Evolutionary conservation across 2,797 vertebrate genomes (phyloP).

Genomic region (Scarus forsteni): DNA sequence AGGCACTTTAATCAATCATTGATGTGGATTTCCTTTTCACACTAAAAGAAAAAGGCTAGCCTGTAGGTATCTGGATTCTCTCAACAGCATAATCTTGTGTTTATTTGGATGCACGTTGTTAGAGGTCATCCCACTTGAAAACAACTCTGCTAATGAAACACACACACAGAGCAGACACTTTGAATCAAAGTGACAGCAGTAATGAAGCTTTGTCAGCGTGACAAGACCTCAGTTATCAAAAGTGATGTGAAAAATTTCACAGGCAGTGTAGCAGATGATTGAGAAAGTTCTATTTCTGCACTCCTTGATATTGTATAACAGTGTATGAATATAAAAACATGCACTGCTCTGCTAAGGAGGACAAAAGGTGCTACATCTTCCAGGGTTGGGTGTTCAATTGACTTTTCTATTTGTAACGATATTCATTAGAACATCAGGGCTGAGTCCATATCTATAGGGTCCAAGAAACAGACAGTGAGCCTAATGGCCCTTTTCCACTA

Average conservation of each 20-base stretch:
- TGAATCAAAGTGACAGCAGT: slow-evolving; percentile 36
- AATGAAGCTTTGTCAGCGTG: slow-evolving; percentile 29
- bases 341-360: background rate
- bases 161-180: slow-evolving; percentile 3
- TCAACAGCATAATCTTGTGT: background rate
- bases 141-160: slow-evolving; percentile 14
- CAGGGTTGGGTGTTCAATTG: too few relatives aligned
- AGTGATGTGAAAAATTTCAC: slow-evolving; percentile 35
- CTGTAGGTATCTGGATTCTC: slow-evolving; percentile 22
- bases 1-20: slow-evolving; percentile 79
- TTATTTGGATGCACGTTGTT: slow-evolving; percentile 27
- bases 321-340: slow-evolving; percentile 15
- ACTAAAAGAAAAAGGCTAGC: slow-evolving; percentile 34
- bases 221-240: slow-evolving; percentile 27
- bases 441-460: too few relatives aligned
- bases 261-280: slow-evolving; percentile 22
- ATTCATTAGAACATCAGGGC: too few relatives aligned
- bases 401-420: too few relatives aligned
- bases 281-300: slow-evolving; percentile 20
- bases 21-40: slow-evolving; percentile 71
- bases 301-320: slow-evolving; percentile 12
- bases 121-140: slow-evolving; percentile 15
- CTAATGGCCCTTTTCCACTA: too few relatives aligned
- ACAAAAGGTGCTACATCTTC: slow-evolving; percentile 3
- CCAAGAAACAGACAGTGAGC: too few relatives aligned